Evolutionary conservation across 2,888 invertebrate genomes (phyloP), one percentile per base, ranked within the genome.

Genomic region (Leucoptera coffeella): DNA sequence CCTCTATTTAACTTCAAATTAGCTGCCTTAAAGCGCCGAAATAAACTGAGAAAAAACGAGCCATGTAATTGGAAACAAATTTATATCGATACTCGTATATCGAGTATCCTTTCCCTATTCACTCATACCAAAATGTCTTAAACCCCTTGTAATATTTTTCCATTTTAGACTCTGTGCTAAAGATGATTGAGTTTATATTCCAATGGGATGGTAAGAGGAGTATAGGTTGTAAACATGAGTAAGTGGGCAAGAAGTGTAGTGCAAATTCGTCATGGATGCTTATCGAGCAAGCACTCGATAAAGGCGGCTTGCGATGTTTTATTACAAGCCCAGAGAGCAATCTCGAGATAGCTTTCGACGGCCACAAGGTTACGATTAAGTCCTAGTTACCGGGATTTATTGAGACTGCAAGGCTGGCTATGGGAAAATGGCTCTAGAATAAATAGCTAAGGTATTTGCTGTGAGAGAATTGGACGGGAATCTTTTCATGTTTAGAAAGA

Each of bases 201-300:
- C 27, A 24, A 14, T 15, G n/a, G 14, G 32, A 11, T 7, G 0
- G 1, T 2, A 9, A 13, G 1, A 20, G 5, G 4, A 10, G n/a
- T n/a, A n/a, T n/a, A n/a, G n/a, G n/a, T n/a, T n/a, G n/a, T n/a
- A n/a, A n/a, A n/a, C n/a, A n/a, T n/a, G n/a, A n/a, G n/a, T n/a
- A n/a, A n/a, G 37, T 38, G 44, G 40, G 42, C 45, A 47, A 45
- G 45, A 32, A 37, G 52, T 56, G 53, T 58, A 61, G 53, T 58
- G 64, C 56, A 47, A 64, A 67, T 67, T 65, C 64, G 67, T 67
- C 65, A 64, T 64, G 65, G 64, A 54, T 61, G 59, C 56, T 67
- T 69, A 67, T 67, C 67, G 61, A 50, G 48, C 42, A 54, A 49
- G 54, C 60, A 55, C 45, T 48, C 59, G 64, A 64, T 67, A 64